Evolutionary conservation across 2,797 vertebrate species (phyloP).

Genomic region (Leptatherina wallacei): DNA sequence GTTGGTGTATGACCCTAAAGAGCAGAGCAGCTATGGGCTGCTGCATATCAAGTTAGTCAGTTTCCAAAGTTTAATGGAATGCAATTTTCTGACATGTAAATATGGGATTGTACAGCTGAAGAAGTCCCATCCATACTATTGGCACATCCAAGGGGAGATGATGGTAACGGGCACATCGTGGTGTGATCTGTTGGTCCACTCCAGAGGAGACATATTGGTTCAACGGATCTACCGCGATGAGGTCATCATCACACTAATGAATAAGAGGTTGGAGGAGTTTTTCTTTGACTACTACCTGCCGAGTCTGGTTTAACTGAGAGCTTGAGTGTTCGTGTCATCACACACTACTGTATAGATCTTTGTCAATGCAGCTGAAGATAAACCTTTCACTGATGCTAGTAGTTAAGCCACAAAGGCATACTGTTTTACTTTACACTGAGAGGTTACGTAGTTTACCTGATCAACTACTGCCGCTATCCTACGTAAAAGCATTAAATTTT

Average conservation of each 20-base stretch:
- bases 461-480: neutral
- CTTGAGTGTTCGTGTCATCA: neutral
- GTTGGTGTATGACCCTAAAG: slow-evolving; percentile 60
- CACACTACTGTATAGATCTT: neutral
- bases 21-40: slow-evolving; percentile 46
- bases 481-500: neutral
- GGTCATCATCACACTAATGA: slow-evolving; percentile 26
- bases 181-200: slow-evolving; percentile 63
- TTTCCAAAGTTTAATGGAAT: slow-evolving; percentile 24
- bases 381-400: neutral
- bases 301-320: slow-evolving; percentile 11
- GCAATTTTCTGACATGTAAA: slow-evolving; percentile 25
- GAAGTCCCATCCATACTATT: slow-evolving; percentile 25
- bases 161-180: slow-evolving; percentile 56
- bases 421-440: neutral
- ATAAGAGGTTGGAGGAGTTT: slow-evolving; percentile 53
- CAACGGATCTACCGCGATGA: slow-evolving; percentile 60
- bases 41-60: slow-evolving; percentile 40
- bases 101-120: slow-evolving; percentile 39
- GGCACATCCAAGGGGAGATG: slow-evolving; percentile 68
- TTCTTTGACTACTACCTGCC: slow-evolving; percentile 61
- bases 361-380: neutral
- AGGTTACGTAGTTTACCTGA: neutral
- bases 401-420: neutral
- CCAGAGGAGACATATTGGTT: slow-evolving; percentile 54